These are phyloP conservation scores for Ephialtes manifestator DNA, from an alignment of 2,888 invertebrate species.

Conservation along the genomic window DNA sequence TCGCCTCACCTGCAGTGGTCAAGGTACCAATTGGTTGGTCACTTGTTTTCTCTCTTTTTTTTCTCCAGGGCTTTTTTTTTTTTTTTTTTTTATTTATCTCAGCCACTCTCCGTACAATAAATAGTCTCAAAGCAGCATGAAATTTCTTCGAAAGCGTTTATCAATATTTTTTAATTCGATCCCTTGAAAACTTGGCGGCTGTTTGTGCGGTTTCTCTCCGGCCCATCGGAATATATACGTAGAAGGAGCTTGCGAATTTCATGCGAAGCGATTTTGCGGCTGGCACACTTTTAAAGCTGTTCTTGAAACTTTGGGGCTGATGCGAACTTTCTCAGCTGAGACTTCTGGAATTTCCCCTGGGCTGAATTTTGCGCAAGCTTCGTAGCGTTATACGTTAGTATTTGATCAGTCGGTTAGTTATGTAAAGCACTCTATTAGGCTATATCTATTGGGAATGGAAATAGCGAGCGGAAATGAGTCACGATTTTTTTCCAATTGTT, in stretches of 20 bases:
- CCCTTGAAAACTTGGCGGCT: not conserved
- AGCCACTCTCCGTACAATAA: constrained; percentile 9
- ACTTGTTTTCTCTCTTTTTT: constrained; percentile 26
- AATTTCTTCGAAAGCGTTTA: not conserved
- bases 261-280: constrained; percentile 37
- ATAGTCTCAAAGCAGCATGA: not conserved
- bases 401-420: constrained; percentile 16
- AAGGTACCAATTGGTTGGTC: constrained; percentile 62
- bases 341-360: not conserved
- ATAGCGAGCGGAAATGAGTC: constrained; percentile 65
- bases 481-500: constrained; percentile 13
- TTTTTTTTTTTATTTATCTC: not conserved
- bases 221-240: not conserved
- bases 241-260: constrained; percentile 7
- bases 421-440: not conserved
- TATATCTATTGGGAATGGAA: not conserved
- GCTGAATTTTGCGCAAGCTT: not conserved
- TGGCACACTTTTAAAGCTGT: constrained; percentile 13
- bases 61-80: not conserved
- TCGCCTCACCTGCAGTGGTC: constrained; percentile 80
- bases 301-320: not conserved
- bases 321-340: not conserved
- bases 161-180: not conserved
- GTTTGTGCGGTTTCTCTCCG: not conserved
- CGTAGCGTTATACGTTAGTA: constrained; percentile 22